Evolutionary conservation across 2,888 invertebrate genomes (phyloP).

Genomic region (Ectemnius lituratus): DNA sequence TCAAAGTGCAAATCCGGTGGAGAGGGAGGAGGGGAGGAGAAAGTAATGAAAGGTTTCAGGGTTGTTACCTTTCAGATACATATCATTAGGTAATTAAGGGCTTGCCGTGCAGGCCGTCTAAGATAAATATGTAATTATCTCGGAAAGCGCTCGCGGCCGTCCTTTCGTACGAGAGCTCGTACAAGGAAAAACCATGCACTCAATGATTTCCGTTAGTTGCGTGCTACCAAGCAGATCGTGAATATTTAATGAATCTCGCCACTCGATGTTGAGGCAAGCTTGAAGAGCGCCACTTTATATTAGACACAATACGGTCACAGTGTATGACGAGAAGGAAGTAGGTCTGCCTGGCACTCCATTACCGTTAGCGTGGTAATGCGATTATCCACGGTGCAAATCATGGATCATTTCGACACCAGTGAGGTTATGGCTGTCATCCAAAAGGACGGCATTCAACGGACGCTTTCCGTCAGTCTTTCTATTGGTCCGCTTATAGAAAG

Average conservation of each 20-base stretch:
- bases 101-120: conserved; percentile 40
- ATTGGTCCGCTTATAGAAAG: conserved; percentile 30
- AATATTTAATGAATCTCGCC: neutral
- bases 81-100: conserved; percentile 52
- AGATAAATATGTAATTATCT: conserved; percentile 37
- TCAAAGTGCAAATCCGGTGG: neutral
- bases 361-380: conserved; percentile 33
- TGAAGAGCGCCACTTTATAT: neutral
- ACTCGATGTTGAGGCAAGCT: conserved; percentile 1
- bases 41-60: conserved; percentile 39
- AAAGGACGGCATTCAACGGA: conserved; percentile 21
- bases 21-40: conserved; percentile 2
- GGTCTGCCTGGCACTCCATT: conserved; percentile 19
- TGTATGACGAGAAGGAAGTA: neutral
- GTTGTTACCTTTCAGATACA: conserved; percentile 53
- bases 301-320: neutral
- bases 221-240: too few relatives aligned
- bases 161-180: neutral
- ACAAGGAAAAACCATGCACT: neutral
- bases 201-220: too few relatives aligned
- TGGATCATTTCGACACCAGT: too few relatives aligned
- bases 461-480: conserved; percentile 36
- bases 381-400: conserved; percentile 32
- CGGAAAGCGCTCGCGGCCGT: conserved; percentile 42
- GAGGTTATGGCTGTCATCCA: neutral